phyloP scores from a whole-genome alignment of 1,140 invertebrate species.

The Ectropis grisescens region DNA sequence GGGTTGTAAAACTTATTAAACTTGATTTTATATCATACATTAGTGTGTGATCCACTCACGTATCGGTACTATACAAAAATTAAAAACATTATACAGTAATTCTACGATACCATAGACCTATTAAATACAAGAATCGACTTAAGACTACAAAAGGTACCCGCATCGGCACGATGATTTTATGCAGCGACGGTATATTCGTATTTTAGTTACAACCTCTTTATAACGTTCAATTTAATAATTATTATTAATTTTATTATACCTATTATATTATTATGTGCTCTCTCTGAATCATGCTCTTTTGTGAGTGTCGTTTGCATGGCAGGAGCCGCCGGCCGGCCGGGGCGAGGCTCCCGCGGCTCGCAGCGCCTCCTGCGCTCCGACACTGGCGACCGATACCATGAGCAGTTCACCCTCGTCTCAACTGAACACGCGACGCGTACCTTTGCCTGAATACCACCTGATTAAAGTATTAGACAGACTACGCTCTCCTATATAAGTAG shows the following conservation, averaged over 20 bases:
- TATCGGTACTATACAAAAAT: constrained; percentile 67
- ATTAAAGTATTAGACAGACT: not conserved
- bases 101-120: constrained; percentile 63
- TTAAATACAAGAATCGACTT: constrained; percentile 63
- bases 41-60: constrained; percentile 27
- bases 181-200: no score
- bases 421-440: no score
- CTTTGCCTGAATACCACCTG: no score
- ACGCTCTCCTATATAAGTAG: no score
- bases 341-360: not conserved
- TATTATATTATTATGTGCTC: constrained; percentile 46
- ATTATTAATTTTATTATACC: constrained; percentile 50
- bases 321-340: constrained; percentile 1
- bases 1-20: constrained; percentile 49
- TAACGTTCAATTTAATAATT: constrained; percentile 54
- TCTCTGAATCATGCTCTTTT: constrained; percentile 41
- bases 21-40: constrained; percentile 54
- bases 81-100: constrained; percentile 65
- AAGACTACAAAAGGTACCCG: constrained; percentile 48
- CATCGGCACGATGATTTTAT: constrained; percentile 30
- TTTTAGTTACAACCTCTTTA: constrained; percentile 65
- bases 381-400: no score
- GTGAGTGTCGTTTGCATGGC: constrained; percentile 7
- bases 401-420: no score
- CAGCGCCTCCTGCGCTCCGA: no score